Conservation (phyloP, 2,888 invertebrate genomes). For the Melinopterus prodromus region DNA sequence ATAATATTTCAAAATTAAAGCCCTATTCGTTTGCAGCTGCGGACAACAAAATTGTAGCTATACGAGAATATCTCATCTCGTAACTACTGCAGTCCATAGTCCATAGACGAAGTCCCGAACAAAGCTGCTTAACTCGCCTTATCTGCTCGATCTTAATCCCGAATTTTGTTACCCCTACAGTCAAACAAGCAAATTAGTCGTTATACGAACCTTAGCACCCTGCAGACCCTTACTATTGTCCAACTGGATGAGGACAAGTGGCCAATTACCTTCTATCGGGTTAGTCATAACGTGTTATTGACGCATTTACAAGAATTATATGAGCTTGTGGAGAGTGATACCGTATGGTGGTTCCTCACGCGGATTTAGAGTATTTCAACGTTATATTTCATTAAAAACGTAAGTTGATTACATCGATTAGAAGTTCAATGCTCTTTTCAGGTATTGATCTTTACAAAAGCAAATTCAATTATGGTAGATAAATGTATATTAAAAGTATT, state of each 20-base stretch:
- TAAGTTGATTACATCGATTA: no score
- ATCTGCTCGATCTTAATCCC: background rate
- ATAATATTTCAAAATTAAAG: no score
- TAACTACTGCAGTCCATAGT: background rate
- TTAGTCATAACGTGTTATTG: slow-evolving; percentile 34
- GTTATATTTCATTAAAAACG: no score
- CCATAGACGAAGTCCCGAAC: background rate
- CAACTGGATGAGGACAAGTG: slow-evolving; percentile 30
- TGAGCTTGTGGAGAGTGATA: slow-evolving; percentile 8
- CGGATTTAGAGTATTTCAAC: no score
- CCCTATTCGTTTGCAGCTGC: no score
- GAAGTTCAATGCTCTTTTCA: no score
- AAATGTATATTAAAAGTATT: background rate
- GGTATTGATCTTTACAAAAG: no score
- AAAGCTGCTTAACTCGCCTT: background rate
- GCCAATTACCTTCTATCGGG: slow-evolving; percentile 33
- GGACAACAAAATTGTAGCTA: no score
- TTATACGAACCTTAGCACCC: background rate
- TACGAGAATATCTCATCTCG: background rate
- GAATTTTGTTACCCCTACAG: background rate
- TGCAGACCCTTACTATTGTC: background rate
- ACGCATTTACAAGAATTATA: slow-evolving; percentile 35
- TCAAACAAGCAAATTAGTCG: background rate
- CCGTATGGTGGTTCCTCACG: no score
- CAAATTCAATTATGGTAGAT: background rate